phyloP scores from a whole-genome alignment of 2,888 invertebrate genomes.

The Cheilosia grossa region DNA sequence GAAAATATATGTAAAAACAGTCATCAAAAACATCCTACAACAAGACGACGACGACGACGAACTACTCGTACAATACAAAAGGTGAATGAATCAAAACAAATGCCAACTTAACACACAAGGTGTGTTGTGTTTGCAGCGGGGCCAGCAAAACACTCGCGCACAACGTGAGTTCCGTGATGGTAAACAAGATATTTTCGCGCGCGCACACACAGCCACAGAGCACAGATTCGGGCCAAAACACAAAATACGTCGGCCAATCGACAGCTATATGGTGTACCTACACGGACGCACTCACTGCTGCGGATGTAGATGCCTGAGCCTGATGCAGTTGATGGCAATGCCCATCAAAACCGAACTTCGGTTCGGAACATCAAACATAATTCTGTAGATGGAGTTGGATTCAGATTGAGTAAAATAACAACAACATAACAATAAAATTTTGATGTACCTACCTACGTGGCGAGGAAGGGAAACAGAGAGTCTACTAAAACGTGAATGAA shows the following conservation, averaged over 20 bases:
- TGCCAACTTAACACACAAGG: constrained; percentile 56
- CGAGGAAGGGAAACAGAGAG: too few species aligned
- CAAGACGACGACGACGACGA: constrained; percentile 24
- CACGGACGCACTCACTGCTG: neutral
- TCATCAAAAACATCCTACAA: constrained; percentile 11
- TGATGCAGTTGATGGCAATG: neutral
- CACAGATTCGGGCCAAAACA: constrained; percentile 9
- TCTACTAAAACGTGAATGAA: neutral
- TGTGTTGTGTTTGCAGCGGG: constrained; percentile 56
- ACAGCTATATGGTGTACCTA: neutral
- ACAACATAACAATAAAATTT: constrained; percentile 1
- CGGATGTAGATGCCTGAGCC: neutral
- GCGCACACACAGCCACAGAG: constrained; percentile 19
- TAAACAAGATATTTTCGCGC: constrained; percentile 47
- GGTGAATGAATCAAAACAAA: constrained; percentile 74
- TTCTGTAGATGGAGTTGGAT: neutral
- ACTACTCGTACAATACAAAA: constrained; percentile 33
- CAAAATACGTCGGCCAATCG: too few species aligned
- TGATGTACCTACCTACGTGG: neutral
- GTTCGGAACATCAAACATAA: constrained; percentile 28
- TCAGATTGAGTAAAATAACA: neutral
- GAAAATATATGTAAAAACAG: neutral
- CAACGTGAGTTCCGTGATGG: constrained; percentile 48
- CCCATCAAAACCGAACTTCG: constrained; percentile 11
- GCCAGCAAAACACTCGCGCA: constrained; percentile 25